Base-by-base conservation (phyloP, 37 sponge, comb jelly and placozoan genomes). In the Axinella damicornis region DNA sequence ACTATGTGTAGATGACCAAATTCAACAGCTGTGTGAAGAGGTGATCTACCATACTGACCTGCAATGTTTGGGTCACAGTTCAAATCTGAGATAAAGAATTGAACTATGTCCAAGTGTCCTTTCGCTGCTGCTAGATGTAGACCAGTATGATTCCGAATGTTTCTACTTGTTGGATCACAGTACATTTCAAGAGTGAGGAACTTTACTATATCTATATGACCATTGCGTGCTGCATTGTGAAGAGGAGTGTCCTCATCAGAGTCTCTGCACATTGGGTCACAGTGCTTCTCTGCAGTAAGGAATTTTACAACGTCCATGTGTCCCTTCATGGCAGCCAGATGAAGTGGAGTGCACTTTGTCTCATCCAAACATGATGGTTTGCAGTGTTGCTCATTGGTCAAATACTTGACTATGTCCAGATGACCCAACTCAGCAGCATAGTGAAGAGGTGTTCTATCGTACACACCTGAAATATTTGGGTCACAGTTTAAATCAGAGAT, bases 251-350 rank as follows among this genome's bases (percentile, higher is more conserved):
- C 16, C 21, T 46, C 53, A 19, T 38, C 16, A 18, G 19, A 20
- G 40, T 71, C 27, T n/a, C 5, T 38, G 16, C 46, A 46, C 19
- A 25, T 18, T 25, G 46, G 22, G 22, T 71, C 5, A 39, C 73
- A 38, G 53, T 46, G 22, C 35, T 33, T 14, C 18, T 71, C 53
- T 46, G 14, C 21, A 46, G 53, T 71, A 38, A 71, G 73, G 18
- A 27, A 71, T n/a, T 71, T 4, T 53, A 71, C 53, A 46, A 71
- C n/a, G 11, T 38, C 19, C 40, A 71, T 20, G 53, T 71, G 73
- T 2, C 73, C 73, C 21, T 71, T 71, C 18, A 39, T 39, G 21
- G 73, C 53, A 71, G 73, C 73, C 5, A 71, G 37, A 46, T 71
- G 73, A 71, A 71, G 53, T 46, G 53, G 73, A 38, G 53, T 38